Evolutionary conservation across 2,797 vertebrate genomes (phyloP).

Genomic region (Emydoidea blandingii): DNA sequence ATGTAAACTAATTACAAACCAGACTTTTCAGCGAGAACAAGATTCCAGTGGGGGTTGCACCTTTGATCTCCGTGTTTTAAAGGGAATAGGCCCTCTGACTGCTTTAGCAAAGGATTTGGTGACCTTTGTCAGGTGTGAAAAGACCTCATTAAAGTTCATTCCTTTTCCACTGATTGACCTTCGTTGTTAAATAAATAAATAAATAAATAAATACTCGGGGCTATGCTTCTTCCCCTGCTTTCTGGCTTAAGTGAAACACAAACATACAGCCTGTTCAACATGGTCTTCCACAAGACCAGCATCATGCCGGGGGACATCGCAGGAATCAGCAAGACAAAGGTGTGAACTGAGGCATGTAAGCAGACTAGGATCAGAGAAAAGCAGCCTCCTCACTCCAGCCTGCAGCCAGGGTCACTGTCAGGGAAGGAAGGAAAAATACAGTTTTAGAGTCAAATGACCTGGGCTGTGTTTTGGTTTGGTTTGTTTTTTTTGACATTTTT

Average conservation of each 20-base stretch:
- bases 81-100: neutral
- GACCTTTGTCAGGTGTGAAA: slow-evolving; percentile 25
- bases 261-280: neutral
- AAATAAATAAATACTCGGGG: neutral
- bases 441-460: neutral
- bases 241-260: neutral
- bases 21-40: neutral
- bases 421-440: neutral
- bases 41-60: accelerated
- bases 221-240: neutral
- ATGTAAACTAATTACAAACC: accelerated
- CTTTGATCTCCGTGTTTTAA: slow-evolving; percentile 39
- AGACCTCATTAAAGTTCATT: neutral
- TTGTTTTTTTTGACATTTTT: neutral
- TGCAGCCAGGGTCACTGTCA: neutral
- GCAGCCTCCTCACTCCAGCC: neutral
- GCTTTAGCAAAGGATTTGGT: accelerated
- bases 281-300: neutral
- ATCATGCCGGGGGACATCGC: neutral
- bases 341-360: neutral
- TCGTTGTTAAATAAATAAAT: neutral
- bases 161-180: neutral
- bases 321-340: neutral
- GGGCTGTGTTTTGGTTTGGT: neutral
- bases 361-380: neutral